phyloP scores from a whole-genome alignment of 2,113 vertebrate genomes.

The Pyrgilauda ruficollis region DNA sequence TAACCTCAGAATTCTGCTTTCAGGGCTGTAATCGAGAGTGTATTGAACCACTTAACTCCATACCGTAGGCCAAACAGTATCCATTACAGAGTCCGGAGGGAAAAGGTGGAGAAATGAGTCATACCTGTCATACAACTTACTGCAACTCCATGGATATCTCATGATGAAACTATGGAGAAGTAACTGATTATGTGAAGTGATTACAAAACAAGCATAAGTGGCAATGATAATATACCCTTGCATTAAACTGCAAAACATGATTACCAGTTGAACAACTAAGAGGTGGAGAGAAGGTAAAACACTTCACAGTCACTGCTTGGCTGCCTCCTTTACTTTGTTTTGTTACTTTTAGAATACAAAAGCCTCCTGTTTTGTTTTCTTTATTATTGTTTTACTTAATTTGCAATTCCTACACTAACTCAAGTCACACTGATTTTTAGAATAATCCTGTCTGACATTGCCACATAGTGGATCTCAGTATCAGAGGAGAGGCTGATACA shows the following conservation, averaged over 20 bases:
- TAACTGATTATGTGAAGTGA: neutral
- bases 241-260: neutral
- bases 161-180: conserved; percentile 36
- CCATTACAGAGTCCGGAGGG: rapidly evolving
- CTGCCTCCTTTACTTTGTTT: neutral
- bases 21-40: neutral
- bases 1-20: neutral
- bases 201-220: neutral
- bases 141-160: conserved; percentile 5
- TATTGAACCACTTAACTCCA: neutral
- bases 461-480: neutral
- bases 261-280: neutral
- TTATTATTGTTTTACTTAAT: neutral
- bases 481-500: neutral
- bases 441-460: neutral
- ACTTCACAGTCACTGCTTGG: neutral
- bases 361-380: neutral
- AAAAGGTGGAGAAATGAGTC: neutral
- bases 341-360: neutral
- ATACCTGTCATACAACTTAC: conserved; percentile 20
- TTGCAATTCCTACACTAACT: neutral
- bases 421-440: neutral
- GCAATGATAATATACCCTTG: neutral
- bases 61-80: rapidly evolving
- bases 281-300: neutral